These are phyloP conservation scores for Axinella damicornis DNA, from an alignment of 37 sponge, comb jelly and placozoan genomes.

Conservation along the genomic window DNA sequence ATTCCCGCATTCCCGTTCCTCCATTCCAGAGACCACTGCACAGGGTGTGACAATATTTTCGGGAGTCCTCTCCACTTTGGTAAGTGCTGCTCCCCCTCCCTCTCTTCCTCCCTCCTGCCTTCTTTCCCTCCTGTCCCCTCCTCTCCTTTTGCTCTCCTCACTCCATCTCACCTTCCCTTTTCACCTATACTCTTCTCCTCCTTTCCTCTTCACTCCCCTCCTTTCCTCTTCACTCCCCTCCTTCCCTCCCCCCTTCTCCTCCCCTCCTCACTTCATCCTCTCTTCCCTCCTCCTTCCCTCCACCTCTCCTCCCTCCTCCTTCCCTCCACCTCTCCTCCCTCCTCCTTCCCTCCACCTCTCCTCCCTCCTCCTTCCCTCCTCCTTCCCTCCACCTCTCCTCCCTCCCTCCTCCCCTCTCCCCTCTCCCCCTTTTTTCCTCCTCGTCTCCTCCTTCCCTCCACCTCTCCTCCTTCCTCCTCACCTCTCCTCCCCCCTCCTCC, in stretches of 20 bases:
- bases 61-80: conserved; percentile 64
- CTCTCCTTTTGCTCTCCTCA: conserved; percentile 1
- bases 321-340: background rate
- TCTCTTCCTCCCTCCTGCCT: background rate
- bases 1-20: conserved; percentile 45
- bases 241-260: background rate
- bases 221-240: background rate
- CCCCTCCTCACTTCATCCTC: background rate
- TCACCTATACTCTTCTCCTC: background rate
- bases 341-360: background rate
- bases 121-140: conserved; percentile 16
- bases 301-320: background rate
- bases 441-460: conserved; percentile 4
- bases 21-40: background rate
- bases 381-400: conserved; percentile 27
- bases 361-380: background rate
- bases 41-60: conserved; percentile 39
- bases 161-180: background rate
- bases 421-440: background rate
- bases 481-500: background rate
- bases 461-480: background rate
- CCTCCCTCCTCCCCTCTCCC: background rate
- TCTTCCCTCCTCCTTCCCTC: background rate
- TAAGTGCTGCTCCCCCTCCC: background rate
- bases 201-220: background rate